Evolutionary conservation across 2,888 invertebrate species (phyloP).

Genomic region (Leptarthrus brevirostris): DNA sequence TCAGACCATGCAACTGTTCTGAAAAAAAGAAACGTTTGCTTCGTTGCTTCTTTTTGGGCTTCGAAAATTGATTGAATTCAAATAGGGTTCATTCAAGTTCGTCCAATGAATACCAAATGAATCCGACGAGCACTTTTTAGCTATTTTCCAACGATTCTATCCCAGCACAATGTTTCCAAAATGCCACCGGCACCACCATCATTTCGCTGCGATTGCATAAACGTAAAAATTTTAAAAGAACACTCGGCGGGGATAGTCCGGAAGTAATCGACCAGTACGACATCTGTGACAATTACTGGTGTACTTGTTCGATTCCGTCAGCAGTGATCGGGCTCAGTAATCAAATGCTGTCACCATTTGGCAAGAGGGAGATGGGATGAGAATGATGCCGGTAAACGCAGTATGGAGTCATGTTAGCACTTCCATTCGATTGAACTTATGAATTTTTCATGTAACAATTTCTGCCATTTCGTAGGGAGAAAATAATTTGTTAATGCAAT

Average conservation of each 20-base stretch:
- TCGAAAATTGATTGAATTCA: constrained; percentile 44
- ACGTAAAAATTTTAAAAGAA: constrained; percentile 18
- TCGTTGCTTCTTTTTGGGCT: constrained; percentile 20
- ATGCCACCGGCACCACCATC: constrained; percentile 2
- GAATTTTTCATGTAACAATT: constrained; percentile 50
- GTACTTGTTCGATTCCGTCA: constrained; percentile 6
- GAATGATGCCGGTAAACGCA: background rate
- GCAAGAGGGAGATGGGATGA: background rate
- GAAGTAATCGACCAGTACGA: constrained; percentile 37
- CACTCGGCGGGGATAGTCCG: background rate
- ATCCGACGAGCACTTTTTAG: background rate
- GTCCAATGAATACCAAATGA: constrained; percentile 45
- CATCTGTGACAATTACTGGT: constrained; percentile 41
- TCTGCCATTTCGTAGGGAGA: constrained; percentile 21
- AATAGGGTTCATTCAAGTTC: constrained; percentile 38
- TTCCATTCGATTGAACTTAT: constrained; percentile 50
- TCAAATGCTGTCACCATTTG: background rate
- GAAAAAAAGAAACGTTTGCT: background rate
- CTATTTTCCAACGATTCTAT: background rate
- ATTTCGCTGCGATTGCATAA: constrained; percentile 32
- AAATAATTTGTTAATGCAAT: constrained; percentile 52
- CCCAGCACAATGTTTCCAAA: constrained; percentile 3
- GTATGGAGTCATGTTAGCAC: constrained; percentile 43
- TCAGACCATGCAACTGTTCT: constrained; percentile 7
- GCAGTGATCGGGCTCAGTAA: background rate